Evolutionary conservation across 2,797 vertebrate genomes (phyloP), one percentile per base, ranked within the genome.

Genomic region (Gymnoscopelus microlampas): DNA sequence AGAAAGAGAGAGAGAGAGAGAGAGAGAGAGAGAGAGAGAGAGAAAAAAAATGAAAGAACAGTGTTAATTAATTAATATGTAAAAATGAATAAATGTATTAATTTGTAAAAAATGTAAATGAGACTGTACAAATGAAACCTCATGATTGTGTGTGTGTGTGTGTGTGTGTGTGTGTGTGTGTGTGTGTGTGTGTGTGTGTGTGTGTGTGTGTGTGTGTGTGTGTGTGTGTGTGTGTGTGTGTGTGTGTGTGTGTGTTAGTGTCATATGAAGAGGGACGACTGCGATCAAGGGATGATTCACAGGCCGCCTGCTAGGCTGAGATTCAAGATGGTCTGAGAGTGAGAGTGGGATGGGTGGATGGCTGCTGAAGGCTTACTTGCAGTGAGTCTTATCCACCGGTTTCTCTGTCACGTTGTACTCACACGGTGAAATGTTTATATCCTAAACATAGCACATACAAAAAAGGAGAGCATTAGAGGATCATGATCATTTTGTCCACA

Each of bases 301-400:
- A 62, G 69, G 53, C 13, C 5, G 53, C 44, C 64, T 51, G 48
- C 56, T 50, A 3, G 5, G 23, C 56, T 68, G 56, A 23, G 56
- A 68, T 35, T 59, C 47, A 23, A 67, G 26, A 15, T 44, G 58
- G 55, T 61, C 44, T 76, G 73, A 73, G 60, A 39, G 7, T 39
- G 35, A 39, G 35, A 5, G 35, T 39, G 35, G 39, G 39, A 44
- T 44, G 39, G 39, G 9, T 44, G 39, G 39, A 44, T 29, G 26
- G 26, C 2, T 29, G 26, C 68, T 10, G 11, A 77, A 66, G 3
- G 81, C 92, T 93, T 91, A 96, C 95, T 93, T 94, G 90, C 88
- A 91, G 82, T 93, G 85, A 54, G 85, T 81, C 85, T 90, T 92
- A 74, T 89, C 81, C 87, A 94, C 89, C 4, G 86, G 92, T 73